A percentile compares a stretch with the other conserved stretches of the same genome.
Conservation (phyloP, 2,113 vertebrate species). For the Argyrosomus japonicus region DNA sequence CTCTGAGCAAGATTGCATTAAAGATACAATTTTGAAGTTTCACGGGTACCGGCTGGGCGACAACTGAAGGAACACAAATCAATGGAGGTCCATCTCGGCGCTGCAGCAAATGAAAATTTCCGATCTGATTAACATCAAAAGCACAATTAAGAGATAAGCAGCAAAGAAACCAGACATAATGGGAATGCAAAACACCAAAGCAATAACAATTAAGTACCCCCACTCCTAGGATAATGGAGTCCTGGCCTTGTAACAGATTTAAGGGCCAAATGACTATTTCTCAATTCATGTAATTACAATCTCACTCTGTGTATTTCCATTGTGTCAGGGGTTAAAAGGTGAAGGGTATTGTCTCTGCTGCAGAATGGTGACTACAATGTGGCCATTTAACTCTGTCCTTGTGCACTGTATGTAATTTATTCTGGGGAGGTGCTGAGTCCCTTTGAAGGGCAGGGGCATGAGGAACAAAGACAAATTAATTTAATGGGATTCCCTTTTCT, state of each 20-base stretch:
- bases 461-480: neutral
- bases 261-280: conserved; percentile 52
- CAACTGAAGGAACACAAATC: conserved; percentile 57
- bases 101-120: conserved; percentile 76
- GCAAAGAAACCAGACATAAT: conserved; percentile 74
- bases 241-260: conserved; percentile 64
- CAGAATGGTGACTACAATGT: neutral
- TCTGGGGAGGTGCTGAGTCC: neutral
- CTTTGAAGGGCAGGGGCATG: conserved; percentile 6
- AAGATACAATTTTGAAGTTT: conserved; percentile 56
- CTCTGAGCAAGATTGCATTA: conserved; percentile 47
- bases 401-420: conserved; percentile 16
- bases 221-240: conserved; percentile 60
- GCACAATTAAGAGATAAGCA: conserved; percentile 81
- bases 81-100: conserved; percentile 61
- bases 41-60: conserved; percentile 6
- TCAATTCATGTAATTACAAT: conserved; percentile 63
- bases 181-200: conserved; percentile 73
- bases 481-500: conserved; percentile 1
- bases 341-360: conserved; percentile 27
- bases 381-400: conserved; percentile 4
- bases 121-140: conserved; percentile 77
- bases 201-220: conserved; percentile 71
- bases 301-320: conserved; percentile 46
- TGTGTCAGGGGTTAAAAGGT: conserved; percentile 42